Base-by-base conservation (phyloP, 2,797 vertebrate species). In the Netta rufina region DNA sequence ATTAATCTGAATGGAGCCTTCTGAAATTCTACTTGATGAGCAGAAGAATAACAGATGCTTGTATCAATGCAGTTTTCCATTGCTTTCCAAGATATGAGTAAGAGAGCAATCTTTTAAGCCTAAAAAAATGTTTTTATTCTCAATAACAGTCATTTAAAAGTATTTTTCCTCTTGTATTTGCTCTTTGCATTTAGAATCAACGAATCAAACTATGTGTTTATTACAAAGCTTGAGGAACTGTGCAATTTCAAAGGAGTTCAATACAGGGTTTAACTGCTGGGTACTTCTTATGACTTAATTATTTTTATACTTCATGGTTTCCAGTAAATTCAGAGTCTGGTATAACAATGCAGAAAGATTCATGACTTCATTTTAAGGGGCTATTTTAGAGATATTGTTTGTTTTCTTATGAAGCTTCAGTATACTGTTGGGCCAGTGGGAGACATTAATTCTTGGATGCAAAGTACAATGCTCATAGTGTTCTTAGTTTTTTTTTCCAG, bases 1-100 rank as follows among this genome's bases (percentile, higher is more conserved):
- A 96, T 97, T 95, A 95, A 93, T 96, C 92, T 93, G 95, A 95
- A 94, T 58, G 87, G 90, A 91, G 45, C 21, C 54, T 87, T 94
- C 80, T 90, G 75, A 95, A 96, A 87, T 58, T 78, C 56, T 89
- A 22, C 76, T 96, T 33, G 3, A 92, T 77, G 74, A 94, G 33
- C 76, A 18, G 39, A 75, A 89, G 86, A 96, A 82, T 74, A 96
- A 87, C 51, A 77, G 77, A 93, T 56, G 67, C 51, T 51, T 92
- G 5, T 78, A 60, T 96, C 71, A 85, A 57, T 72, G 83, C n/a
- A 84, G 75, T 82, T 93, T 80, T 88, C 85, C 90, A 61, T 58
- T 95, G 60, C 39, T 88, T 84, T 93, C 62, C 11, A 33, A 67
- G 83, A 54, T 71, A 61, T 57, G 83, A 67, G 62, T 10, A 76